These are phyloP conservation scores for Parazoanthus swiftii DNA, from an alignment of 92 coral and sea anemone genomes.

Conservation along the genomic window DNA sequence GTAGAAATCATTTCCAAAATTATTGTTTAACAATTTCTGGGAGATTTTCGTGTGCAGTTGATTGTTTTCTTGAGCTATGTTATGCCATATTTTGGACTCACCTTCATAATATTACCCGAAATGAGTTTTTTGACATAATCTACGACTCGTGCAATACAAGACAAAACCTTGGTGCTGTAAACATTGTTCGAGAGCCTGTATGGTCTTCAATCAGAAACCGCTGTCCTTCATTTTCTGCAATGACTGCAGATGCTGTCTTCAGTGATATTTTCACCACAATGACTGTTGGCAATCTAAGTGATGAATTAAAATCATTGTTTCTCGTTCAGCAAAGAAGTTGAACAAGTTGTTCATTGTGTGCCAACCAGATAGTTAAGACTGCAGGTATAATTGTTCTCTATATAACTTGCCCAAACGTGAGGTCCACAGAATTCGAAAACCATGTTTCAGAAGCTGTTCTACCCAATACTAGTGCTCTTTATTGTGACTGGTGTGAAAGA, in stretches of 20 bases:
- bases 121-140: slow-evolving; percentile 30
- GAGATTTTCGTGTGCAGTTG: slow-evolving; percentile 41
- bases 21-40: slow-evolving; percentile 14
- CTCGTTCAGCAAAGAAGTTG: slow-evolving; percentile 50
- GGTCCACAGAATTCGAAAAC: slow-evolving; percentile 25
- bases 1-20: background rate
- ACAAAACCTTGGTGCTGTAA: slow-evolving; percentile 1
- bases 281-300: slow-evolving; percentile 37
- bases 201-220: slow-evolving; percentile 2
- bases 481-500: slow-evolving; percentile 37
- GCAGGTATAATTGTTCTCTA: slow-evolving; percentile 44
- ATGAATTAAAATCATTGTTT: slow-evolving; percentile 46
- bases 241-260: slow-evolving; percentile 25
- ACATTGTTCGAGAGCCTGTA: slow-evolving; percentile 29
- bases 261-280: slow-evolving; percentile 24
- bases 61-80: slow-evolving; percentile 45
- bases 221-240: slow-evolving; percentile 7
- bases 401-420: slow-evolving; percentile 40
- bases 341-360: slow-evolving; percentile 41
- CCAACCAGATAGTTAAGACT: slow-evolving; percentile 37
- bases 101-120: slow-evolving; percentile 12
- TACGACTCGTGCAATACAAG: slow-evolving; percentile 26
- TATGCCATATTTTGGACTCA: slow-evolving; percentile 18
- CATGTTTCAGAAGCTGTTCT: slow-evolving; percentile 26
- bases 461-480: slow-evolving; percentile 34